Base-by-base conservation (phyloP, 2,797 vertebrate genomes). In the Chromis chromis region DNA sequence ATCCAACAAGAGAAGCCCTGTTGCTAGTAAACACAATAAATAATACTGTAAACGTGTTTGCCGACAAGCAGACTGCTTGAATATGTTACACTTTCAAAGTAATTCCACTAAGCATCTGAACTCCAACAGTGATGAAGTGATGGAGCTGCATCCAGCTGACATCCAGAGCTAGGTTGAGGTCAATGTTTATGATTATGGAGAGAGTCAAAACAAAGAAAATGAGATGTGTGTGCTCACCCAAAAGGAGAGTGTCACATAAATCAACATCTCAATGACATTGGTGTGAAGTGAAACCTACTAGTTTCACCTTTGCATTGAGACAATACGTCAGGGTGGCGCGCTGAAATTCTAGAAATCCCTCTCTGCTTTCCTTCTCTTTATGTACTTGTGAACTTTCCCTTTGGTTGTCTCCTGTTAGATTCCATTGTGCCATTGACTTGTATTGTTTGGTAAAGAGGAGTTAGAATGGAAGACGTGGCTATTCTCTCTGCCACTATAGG, bases 281-380 rank as follows among this genome's bases (percentile, higher is more conserved):
- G 63, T 19, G 25, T 62, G 42, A 21, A 58, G 55, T 62, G 44
- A 60, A 68, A 65, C 53, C 50, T 60, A 27, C 44, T 46, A 94
- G 94, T 94, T 95, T 90, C 88, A 94, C 91, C 93, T 94, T 93
- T 93, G 55, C 69, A 4, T 42, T 31, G n/a, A 54, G 56, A 68
- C 40, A 65, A 64, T 42, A 49, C 50, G 54, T 42, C 36, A 54
- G 53, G 58, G 56, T 1, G 17, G 25, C 7, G 4, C 25, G 58
- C 21, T 64, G 78, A 64, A 76, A 76, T 48, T 58, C 46, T 57
- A 81, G 78, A 76, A 48, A 46, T 25, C 24, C 58, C n/a, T 67
- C 40, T 81, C 57, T 40, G 58, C 58, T 67, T 66, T 64, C 67
- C 39, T 40, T 66, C 40, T 40, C 14, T 78, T 72, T 44, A 72